phyloP scores from a whole-genome alignment of 2,113 vertebrate species.

The Gambusia holbrooki region DNA sequence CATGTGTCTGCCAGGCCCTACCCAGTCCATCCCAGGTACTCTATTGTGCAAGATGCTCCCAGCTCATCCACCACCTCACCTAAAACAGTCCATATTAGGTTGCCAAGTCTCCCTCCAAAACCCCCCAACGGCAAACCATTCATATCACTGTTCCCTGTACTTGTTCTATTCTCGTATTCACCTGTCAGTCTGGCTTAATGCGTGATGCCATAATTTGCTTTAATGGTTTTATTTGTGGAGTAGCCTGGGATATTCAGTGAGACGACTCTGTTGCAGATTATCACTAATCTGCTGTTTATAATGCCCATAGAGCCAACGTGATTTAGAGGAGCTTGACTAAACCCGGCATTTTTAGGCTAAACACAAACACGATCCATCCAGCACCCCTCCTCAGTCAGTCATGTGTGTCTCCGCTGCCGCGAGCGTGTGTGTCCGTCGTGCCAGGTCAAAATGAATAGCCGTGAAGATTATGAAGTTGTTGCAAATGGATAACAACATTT shows the following conservation, averaged over 20 bases:
- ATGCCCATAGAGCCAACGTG: constrained; percentile 27
- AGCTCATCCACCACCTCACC: constrained; percentile 15
- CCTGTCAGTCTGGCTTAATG: constrained; percentile 60
- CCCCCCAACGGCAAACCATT: constrained; percentile 6
- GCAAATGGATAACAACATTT: constrained; percentile 53
- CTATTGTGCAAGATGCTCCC: constrained; percentile 52
- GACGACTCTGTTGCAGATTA: constrained; percentile 44
- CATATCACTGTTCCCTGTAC: constrained; percentile 41
- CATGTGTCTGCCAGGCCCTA: constrained; percentile 21
- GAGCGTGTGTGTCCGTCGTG: constrained; percentile 21
- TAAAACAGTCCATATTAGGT: constrained; percentile 50
- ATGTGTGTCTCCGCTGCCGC: neutral
- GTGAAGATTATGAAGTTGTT: constrained; percentile 39
- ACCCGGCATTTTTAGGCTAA: constrained; percentile 46
- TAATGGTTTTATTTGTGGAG: constrained; percentile 51
- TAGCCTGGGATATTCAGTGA: constrained; percentile 30
- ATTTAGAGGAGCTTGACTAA: constrained; percentile 51
- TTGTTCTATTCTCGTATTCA: constrained; percentile 39
- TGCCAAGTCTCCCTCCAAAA: constrained; percentile 25
- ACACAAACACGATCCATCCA: constrained; percentile 45
- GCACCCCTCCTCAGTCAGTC: constrained; percentile 30
- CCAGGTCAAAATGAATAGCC: constrained; percentile 60
- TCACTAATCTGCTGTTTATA: constrained; percentile 58
- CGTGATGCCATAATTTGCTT: constrained; percentile 39
- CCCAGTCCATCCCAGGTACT: constrained; percentile 34